phyloP scores from a whole-genome alignment of 2,113 vertebrate species.

The Phalacrocorax brasilianus region DNA sequence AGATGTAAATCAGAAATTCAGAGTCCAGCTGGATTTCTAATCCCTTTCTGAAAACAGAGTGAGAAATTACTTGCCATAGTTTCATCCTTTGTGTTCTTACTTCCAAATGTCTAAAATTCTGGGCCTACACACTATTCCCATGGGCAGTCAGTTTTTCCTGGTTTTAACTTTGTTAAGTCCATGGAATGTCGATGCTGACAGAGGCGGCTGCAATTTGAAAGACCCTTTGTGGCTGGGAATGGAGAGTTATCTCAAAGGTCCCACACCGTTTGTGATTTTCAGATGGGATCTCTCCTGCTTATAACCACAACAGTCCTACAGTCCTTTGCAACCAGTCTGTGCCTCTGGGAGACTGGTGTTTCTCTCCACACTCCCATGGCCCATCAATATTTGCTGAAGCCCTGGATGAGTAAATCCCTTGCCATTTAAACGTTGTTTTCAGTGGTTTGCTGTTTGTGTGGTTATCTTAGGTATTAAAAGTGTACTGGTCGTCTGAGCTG shows the following conservation, averaged over 20 bases:
- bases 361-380: not conserved
- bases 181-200: not conserved
- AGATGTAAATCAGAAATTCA: not conserved
- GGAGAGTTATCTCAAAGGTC: not conserved
- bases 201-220: not conserved
- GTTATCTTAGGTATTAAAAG: conserved; percentile 72
- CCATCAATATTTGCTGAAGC: not conserved
- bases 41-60: not conserved
- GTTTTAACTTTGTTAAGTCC: not conserved
- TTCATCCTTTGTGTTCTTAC: not conserved
- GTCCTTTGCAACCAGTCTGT: not conserved
- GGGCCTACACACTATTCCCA: not conserved
- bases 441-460: not conserved
- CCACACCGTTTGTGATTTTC: not conserved
- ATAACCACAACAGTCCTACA: not conserved
- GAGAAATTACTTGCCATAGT: not conserved
- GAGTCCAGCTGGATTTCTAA: not conserved
- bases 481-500: conserved; percentile 71
- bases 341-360: not conserved
- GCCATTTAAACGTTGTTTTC: not conserved
- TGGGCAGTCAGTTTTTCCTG: not conserved
- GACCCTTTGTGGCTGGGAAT: not conserved
- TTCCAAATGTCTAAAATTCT: not conserved
- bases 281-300: not conserved
- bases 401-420: not conserved